Evolutionary conservation across 2,113 vertebrate species (phyloP).

Genomic region (Isichthys henryi): DNA sequence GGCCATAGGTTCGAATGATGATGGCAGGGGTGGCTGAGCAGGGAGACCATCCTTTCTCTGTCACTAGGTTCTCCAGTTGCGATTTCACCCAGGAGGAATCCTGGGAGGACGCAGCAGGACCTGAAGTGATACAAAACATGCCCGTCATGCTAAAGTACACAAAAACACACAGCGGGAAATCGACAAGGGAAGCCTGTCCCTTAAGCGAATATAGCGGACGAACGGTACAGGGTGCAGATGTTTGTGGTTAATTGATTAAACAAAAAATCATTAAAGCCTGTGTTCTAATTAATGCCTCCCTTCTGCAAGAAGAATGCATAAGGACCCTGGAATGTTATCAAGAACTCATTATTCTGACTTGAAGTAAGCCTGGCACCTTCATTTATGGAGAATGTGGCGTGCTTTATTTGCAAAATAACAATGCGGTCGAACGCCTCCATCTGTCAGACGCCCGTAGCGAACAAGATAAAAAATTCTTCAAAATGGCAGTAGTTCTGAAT

Average conservation of each 20-base stretch:
- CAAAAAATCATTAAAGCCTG: not conserved
- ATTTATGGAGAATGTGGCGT: not conserved
- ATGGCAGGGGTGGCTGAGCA: not conserved
- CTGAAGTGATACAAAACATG: not conserved
- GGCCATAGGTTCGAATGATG: not conserved
- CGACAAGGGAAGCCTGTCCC: not conserved
- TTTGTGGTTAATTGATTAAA: constrained; percentile 7
- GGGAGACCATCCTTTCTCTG: not conserved
- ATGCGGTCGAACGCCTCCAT: not conserved
- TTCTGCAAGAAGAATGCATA: not conserved
- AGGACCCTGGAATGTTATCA: constrained; percentile 15
- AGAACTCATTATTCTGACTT: not conserved
- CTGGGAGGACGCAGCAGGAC: not conserved
- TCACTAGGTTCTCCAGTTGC: not conserved
- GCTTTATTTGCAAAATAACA: constrained; percentile 4
- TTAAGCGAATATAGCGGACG: not conserved
- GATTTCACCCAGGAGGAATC: not conserved
- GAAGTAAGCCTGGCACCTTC: not conserved
- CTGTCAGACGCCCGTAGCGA: not conserved
- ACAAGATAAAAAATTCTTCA: not conserved
- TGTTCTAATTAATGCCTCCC: constrained; percentile 9
- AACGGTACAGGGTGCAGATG: not conserved
- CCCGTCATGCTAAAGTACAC: not conserved
- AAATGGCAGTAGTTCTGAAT: not conserved
- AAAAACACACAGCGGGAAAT: not conserved